A percentile compares a stretch with the other conserved stretches of the same genome.
Conservation (phyloP, 1,140 invertebrate species). For the Hermetia illucens region DNA sequence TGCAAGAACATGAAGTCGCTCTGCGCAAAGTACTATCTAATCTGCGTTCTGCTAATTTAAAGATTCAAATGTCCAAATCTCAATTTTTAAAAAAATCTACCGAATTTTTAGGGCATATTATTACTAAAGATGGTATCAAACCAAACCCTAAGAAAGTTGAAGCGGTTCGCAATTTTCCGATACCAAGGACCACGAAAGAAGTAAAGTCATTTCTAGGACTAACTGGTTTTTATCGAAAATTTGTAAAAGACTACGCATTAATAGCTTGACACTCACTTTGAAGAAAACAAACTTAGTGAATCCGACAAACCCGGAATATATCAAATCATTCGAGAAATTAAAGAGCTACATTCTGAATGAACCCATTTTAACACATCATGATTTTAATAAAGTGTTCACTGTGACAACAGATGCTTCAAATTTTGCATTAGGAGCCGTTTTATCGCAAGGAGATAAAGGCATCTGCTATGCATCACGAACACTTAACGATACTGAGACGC, state of each 20-base stretch:
- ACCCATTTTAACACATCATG: slow-evolving; percentile 9
- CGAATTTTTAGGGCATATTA: slow-evolving; percentile 18
- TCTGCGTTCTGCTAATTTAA: slow-evolving; percentile 17
- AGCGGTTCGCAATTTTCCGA: slow-evolving; percentile 14
- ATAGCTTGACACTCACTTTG: slow-evolving; percentile 4
- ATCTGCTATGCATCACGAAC: slow-evolving; percentile 10
- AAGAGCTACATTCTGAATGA: slow-evolving; percentile 4
- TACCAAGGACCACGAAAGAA: slow-evolving; percentile 14
- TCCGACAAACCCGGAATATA: background rate
- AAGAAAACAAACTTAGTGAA: slow-evolving; percentile 4
- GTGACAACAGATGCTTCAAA: slow-evolving; percentile 13
- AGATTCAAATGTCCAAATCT: slow-evolving; percentile 20
- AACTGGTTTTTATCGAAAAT: slow-evolving; percentile 8
- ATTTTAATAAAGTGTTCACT: slow-evolving; percentile 10
- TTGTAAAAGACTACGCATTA: slow-evolving; percentile 8
- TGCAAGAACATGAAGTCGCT: slow-evolving; percentile 22
- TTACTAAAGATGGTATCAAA: slow-evolving; percentile 14
- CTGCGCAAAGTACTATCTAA: slow-evolving; percentile 19
- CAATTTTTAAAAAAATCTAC: slow-evolving; percentile 19
- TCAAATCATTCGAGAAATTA: background rate
- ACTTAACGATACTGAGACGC: slow-evolving; percentile 10
- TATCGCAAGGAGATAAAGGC: slow-evolving; percentile 8
- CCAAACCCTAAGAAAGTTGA: slow-evolving; percentile 18
- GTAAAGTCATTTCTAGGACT: slow-evolving; percentile 20
- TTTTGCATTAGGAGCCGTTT: slow-evolving; percentile 9